Evolutionary conservation across 1,140 invertebrate species (phyloP).

Genomic region (Neomicropteryx cornuta): DNA sequence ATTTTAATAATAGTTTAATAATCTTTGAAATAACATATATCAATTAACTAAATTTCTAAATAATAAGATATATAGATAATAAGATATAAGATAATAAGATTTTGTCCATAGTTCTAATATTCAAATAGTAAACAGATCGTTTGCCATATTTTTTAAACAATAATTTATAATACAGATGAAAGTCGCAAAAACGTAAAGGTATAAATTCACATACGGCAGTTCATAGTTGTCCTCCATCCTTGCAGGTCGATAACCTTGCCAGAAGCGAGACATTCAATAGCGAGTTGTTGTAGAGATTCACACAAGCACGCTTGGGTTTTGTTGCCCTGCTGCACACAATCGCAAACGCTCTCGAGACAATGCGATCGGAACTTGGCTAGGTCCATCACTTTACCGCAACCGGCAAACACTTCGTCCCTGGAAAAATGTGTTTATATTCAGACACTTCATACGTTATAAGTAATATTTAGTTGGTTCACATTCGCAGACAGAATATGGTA

Average conservation of each 20-base stretch:
- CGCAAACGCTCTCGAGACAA: constrained; percentile 63
- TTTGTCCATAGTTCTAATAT: no score
- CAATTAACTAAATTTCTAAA: no score
- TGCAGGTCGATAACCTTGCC: constrained; percentile 49
- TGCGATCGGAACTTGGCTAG: constrained; percentile 54
- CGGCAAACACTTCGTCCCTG: constrained; percentile 48
- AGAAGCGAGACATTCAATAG: constrained; percentile 56
- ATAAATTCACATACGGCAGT: constrained; percentile 50
- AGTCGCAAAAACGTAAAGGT: neutral
- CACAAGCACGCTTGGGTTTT: constrained; percentile 54
- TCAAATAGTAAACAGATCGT: no score
- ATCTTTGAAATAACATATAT: no score
- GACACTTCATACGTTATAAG: neutral
- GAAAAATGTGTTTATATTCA: no score
- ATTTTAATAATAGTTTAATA: no score
- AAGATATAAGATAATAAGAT: no score
- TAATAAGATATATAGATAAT: no score
- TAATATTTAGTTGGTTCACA: neutral
- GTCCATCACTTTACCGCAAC: constrained; percentile 47
- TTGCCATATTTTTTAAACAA: no score
- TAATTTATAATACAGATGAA: no score
- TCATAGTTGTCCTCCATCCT: constrained; percentile 52
- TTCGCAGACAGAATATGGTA: no score
- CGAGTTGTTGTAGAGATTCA: constrained; percentile 51
- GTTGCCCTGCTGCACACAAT: constrained; percentile 41